Percentiles rank a stretch among this genome's conserved stretches.
Evolutionary conservation across 1,140 invertebrate genomes (phyloP).

Genomic region (Lordiphosa mommai): DNA sequence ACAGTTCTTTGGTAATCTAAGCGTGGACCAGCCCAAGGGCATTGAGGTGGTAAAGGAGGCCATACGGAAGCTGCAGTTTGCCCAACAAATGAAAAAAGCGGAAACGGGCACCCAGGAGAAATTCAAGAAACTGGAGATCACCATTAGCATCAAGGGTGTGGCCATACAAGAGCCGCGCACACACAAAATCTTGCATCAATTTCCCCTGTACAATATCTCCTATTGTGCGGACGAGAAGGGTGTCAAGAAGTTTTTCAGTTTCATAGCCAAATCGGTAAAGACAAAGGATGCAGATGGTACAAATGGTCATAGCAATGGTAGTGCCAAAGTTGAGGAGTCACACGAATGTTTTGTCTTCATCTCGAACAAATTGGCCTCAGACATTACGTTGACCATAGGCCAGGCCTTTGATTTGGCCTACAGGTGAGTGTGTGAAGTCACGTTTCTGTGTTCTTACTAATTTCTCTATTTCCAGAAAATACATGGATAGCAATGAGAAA

Average conservation of each 20-base stretch:
- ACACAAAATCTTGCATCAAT: conserved; percentile 92
- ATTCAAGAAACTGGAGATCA: conserved; percentile 95
- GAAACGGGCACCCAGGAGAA: conserved; percentile 89
- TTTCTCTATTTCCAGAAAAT: conserved; percentile 44
- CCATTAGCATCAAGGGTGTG: conserved; percentile 96
- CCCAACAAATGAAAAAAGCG: conserved; percentile 94
- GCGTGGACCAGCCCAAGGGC: conserved; percentile 96
- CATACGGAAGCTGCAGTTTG: conserved; percentile 96
- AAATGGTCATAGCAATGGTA: conserved; percentile 48
- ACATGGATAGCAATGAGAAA: conserved; percentile 78
- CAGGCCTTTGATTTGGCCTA: conserved; percentile 99
- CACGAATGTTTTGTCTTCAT: conserved; percentile 98
- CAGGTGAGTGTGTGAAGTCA: conserved; percentile 80
- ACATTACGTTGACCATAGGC: conserved; percentile 97
- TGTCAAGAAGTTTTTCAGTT: conserved; percentile 97
- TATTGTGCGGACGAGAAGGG: conserved; percentile 99
- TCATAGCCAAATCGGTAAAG: conserved; percentile 94
- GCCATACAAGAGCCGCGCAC: conserved; percentile 90
- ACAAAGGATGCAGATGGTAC: conserved; percentile 80
- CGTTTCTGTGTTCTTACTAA: too few species aligned
- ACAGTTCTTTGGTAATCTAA: conserved; percentile 95
- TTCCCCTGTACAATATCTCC: conserved; percentile 97
- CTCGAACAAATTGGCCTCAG: conserved; percentile 96
- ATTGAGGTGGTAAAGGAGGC: conserved; percentile 98
- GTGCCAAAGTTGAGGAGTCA: conserved; percentile 82